phyloP scores from a whole-genome alignment of 2,797 vertebrate species.

The Acanthopagrus latus region DNA sequence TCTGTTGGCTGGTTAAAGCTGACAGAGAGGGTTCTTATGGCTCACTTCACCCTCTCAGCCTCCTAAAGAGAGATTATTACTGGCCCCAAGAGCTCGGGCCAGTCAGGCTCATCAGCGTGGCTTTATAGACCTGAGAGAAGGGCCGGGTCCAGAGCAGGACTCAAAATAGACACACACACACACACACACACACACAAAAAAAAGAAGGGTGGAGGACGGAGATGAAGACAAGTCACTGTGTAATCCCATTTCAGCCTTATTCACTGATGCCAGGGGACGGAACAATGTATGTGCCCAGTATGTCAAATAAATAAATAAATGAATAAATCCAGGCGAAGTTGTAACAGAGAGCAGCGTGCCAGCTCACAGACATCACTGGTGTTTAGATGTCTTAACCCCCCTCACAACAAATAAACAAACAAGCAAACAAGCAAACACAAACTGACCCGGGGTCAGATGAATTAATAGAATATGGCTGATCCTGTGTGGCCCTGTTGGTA shows the following conservation, averaged over 20 bases:
- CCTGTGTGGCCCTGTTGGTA: slow-evolving; percentile 74
- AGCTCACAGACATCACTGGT: slow-evolving; percentile 36
- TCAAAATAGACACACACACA: slow-evolving; percentile 40
- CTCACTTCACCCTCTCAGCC: slow-evolving; percentile 82
- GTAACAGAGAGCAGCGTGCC: slow-evolving; percentile 18
- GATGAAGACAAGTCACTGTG: slow-evolving; percentile 69
- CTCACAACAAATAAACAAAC: slow-evolving; percentile 50
- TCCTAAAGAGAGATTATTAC: slow-evolving; percentile 84
- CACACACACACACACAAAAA: no score
- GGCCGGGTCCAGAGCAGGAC: slow-evolving; percentile 59
- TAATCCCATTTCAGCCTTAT: slow-evolving; percentile 74
- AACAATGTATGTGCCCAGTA: slow-evolving; percentile 45
- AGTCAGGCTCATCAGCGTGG: slow-evolving; percentile 76
- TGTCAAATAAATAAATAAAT: slow-evolving; percentile 49
- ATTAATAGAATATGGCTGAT: slow-evolving; percentile 55
- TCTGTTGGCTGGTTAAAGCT: slow-evolving; percentile 78
- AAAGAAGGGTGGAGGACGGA: slow-evolving; percentile 55
- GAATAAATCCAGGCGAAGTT: slow-evolving; percentile 17
- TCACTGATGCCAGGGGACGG: slow-evolving; percentile 52
- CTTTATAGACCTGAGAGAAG: slow-evolving; percentile 68
- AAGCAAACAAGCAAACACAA: slow-evolving; percentile 54
- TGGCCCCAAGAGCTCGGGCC: slow-evolving; percentile 67
- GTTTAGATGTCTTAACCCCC: slow-evolving; percentile 13
- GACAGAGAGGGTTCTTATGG: slow-evolving; percentile 85
- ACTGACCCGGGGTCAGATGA: slow-evolving; percentile 53